Base-by-base conservation (phyloP, 1,140 invertebrate species). In the Bombus superbus region DNA sequence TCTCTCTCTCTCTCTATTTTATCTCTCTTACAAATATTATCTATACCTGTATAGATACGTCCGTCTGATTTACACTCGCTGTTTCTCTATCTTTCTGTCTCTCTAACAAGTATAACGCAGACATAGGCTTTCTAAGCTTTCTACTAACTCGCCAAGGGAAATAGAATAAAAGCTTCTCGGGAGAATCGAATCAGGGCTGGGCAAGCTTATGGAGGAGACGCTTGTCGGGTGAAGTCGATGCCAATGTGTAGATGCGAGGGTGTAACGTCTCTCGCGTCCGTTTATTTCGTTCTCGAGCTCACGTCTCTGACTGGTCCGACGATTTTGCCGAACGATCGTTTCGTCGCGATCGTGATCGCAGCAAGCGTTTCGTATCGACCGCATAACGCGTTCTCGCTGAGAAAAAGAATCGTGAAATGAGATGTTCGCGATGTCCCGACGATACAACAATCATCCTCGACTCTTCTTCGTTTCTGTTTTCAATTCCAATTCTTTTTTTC, bases 171-270 rank as follows among this genome's bases (percentile, higher is more conserved):
- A 87, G 82, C 77, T 84, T 88, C 57, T 64, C 64, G 81, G 86
- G 79, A 81, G 71, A 71, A 42, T 83, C 75, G 83, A 90, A 73
- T 91, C 91, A 93, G 92, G 92, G 92, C 92, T 94, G 91, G 89
- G 90, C 92, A 93, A 93, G 92, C 87, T 93, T 93, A 94, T 91
- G 90, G 89, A 91, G 88, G 81, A 88, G 86, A 92, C 89, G 83
- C 72, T 53, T 62, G 9, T 77, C 79, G 42, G 40, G 32, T 76
- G 9, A 62, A 66, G 66, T 62, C 81, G 72, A 83, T 83, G n/a
- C 28, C 38, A 22, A 47, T 32, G 42, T 47, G 32, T 59, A n/a
- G n/a, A 62, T 22, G n/a, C 38, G 32, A 11, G 73, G 28, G 47
- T 22, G 47, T 53, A 53, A 53, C 47, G 47, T 53, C 47, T 53